Conservation (phyloP, 2,113 vertebrate species). For the Cyanoliseus patagonus region DNA sequence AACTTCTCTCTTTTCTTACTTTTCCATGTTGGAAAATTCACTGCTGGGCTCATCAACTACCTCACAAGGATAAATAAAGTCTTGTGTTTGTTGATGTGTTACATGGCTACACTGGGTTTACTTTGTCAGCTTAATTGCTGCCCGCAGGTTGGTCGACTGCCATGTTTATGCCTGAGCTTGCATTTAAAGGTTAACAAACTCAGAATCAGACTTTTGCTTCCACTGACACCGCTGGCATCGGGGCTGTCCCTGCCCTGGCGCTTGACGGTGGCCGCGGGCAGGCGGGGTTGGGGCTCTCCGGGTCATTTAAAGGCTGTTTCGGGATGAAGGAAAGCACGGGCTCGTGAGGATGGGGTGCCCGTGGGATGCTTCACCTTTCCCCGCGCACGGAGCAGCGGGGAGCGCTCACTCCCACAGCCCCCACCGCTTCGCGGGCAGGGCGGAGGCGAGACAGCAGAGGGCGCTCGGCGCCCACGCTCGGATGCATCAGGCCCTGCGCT, state of each 20-base stretch:
- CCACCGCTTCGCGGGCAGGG: neutral
- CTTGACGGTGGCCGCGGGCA: neutral
- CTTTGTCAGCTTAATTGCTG: neutral
- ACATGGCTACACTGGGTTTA: neutral
- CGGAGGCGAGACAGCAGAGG: conserved; percentile 46
- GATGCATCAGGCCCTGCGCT: no score
- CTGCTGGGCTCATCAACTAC: neutral
- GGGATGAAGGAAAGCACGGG: no score
- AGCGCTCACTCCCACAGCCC: neutral
- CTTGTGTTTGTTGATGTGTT: neutral
- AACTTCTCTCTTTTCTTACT: neutral
- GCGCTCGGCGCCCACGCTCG: neutral
- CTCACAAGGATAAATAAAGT: neutral
- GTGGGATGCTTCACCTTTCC: neutral
- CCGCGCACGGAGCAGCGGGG: neutral
- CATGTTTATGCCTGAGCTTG: rapidly evolving
- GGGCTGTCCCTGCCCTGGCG: neutral
- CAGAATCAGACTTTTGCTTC: neutral
- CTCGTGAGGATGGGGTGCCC: neutral
- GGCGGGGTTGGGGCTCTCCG: neutral
- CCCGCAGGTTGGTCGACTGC: rapidly evolving
- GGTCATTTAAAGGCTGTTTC: neutral
- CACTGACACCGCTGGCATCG: rapidly evolving
- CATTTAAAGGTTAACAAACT: neutral
- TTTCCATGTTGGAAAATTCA: neutral